These are phyloP conservation scores for Myiopsitta monachus DNA, from an alignment of 2,113 vertebrate genomes.

Conservation along the genomic window DNA sequence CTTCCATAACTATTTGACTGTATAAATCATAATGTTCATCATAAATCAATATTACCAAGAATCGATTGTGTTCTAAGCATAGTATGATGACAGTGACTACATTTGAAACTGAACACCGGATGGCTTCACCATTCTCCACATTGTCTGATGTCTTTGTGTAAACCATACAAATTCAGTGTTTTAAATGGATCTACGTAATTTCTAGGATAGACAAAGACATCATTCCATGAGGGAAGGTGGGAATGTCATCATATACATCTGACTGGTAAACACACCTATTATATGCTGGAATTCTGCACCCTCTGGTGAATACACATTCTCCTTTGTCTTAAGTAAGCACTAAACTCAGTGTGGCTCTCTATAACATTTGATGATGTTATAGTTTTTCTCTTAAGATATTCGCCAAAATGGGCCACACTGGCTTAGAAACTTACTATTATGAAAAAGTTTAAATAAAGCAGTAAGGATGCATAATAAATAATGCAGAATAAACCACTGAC, in stretches of 20 bases:
- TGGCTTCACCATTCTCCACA: neutral
- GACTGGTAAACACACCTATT: neutral
- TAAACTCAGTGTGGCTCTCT: neutral
- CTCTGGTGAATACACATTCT: neutral
- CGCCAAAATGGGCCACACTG: neutral
- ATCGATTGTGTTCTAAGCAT: neutral
- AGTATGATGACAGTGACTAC: neutral
- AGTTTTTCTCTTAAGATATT: neutral
- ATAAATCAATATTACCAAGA: neutral
- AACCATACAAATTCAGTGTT: neutral
- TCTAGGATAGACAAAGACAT: neutral
- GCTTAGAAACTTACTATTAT: neutral
- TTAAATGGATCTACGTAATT: neutral
- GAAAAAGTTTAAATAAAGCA: neutral
- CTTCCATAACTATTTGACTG: neutral
- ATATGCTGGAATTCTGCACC: neutral
- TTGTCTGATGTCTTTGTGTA: neutral
- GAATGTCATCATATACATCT: neutral
- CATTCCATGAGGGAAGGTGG: neutral
- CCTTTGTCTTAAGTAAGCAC: neutral
- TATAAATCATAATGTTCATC: neutral
- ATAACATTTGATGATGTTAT: neutral
- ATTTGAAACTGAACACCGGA: neutral
- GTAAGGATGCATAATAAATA: neutral
- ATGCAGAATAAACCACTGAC: neutral